Base-by-base conservation (phyloP, 2,888 invertebrate species). In the Adineta ricciae region DNA sequence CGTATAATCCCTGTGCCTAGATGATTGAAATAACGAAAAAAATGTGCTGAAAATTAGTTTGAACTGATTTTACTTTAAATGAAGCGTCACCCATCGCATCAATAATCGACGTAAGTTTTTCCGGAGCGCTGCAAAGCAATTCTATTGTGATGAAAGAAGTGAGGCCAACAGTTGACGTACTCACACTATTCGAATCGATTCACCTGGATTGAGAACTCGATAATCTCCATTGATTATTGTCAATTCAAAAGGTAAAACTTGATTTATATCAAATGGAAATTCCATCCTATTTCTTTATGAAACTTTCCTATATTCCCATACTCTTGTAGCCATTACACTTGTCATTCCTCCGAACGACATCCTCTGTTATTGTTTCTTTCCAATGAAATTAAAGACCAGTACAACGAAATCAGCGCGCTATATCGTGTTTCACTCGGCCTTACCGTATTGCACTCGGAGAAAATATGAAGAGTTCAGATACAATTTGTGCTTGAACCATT, bases 41-140 rank as follows among this genome's bases (percentile, higher is more conserved):
- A 46, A 24, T 56, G 21, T 50, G 19, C 19, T 50, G 50, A 19
- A 50, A 27, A 14, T 19, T 24, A 24, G 0, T 11, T 21, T 41
- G 2, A 82, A 38, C 24, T 41, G 8, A 2, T 84, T 72, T 86
- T 87, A 90, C 90, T 88, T 88, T 89, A 16, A 89, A 88, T n/a
- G 90, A 90, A 11, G 89, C 90, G 52, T 88, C 88, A n/a, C 90
- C 90, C 88, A 90, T 89, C 82, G 87, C 87, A 87, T 90, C 89
- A 86, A 90, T 88, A 72, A 90, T 88, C n/a, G 86, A 49, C 72
- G 87, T 86, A 32, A 90, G 86, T 84, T 88, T 88, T 46, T 78
- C 78, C 8, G 41, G 14, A 41, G 41, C 14, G 4, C 78, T 78
- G 9, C n/a, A 41, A 32, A 64, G 32, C 0, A 64, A 27, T 16